Evolutionary conservation across 2,888 invertebrate species (phyloP).

Genomic region (Cryptosula pallasiana): DNA sequence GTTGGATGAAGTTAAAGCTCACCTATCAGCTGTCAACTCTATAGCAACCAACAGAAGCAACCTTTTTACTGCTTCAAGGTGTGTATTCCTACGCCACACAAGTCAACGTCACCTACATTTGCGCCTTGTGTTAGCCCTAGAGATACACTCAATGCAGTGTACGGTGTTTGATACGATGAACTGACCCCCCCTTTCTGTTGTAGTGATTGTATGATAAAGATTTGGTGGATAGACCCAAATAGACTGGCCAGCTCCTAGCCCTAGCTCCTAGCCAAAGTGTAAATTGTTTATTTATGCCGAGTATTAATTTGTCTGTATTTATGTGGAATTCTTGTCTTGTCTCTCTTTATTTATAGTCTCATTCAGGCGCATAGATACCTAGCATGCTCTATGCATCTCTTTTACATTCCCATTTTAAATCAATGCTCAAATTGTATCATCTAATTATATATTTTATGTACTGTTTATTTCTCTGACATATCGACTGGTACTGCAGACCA

Average conservation of each 20-base stretch:
- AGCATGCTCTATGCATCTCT: background rate
- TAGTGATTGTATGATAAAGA: conserved; percentile 6
- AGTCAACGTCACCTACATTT: too few relatives aligned
- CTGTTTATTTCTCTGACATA: too few relatives aligned
- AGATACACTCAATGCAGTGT: background rate
- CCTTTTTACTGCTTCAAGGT: conserved; percentile 80
- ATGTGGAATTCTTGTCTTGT: background rate
- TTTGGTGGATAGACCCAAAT: background rate
- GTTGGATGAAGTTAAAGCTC: conserved; percentile 66
- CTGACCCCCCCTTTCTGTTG: too few relatives aligned
- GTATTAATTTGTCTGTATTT: background rate
- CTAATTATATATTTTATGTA: too few relatives aligned
- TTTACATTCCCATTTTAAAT: background rate
- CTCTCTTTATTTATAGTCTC: background rate
- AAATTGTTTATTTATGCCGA: background rate
- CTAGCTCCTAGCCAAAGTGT: background rate
- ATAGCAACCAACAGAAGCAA: conserved; percentile 62
- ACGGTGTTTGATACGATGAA: too few relatives aligned
- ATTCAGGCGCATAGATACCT: background rate
- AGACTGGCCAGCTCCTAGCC: background rate
- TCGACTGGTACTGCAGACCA: too few relatives aligned
- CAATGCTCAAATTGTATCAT: background rate
- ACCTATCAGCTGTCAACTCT: conserved; percentile 65
- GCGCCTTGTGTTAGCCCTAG: too few relatives aligned
- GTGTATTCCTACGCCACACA: conserved; percentile 55